Evolutionary conservation across 2,797 vertebrate genomes (phyloP), one percentile per base, ranked within the genome.

Genomic region (Hapalemur alaotrensis): DNA sequence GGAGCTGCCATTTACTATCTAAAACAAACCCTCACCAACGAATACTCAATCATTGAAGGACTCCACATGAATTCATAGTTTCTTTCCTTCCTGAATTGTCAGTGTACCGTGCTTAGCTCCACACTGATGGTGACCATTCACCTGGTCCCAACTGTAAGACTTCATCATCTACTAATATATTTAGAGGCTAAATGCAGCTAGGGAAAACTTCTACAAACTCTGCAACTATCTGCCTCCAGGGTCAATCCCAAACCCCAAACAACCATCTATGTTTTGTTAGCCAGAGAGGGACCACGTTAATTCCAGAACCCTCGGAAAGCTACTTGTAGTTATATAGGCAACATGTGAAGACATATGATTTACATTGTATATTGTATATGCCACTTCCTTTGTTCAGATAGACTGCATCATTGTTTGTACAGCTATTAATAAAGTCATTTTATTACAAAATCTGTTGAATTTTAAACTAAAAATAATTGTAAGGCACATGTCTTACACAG

Each of bases 401-500:
- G 76, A 97, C 30, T 73, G 65, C 23, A 82, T 61, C 79, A 87
- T 46, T 84, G 35, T 90, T 93, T 93, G 92, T 75, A 96, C 23
- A 89, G 57, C 67, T 93, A 96, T 83, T 98, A 95, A 82, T 94
- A 97, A 97, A 97, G 91, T 91, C 59, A 84, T 43, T 72, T 61
- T 85, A 76, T 93, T 98, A 98, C 61, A 98, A 98, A 98, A 97
- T 93, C 89, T 90, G 59, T 92, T 97, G 75, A 83, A 82, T 92
- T 97, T 95, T 90, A 95, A 96, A 93, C 89, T 90, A 96, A 98
- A 95, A 98, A 95, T 94, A 95, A 96, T 96, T 93, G 23, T 97
- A 98, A 98, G 96, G 97, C 96, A 97, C 97, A 46, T 96, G 97
- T 97, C 98, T 97, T 96, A 46, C 93, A 97, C 94, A 97, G 70